Base-by-base conservation (phyloP, 2,888 invertebrate genomes). In the Elmis aenea region DNA sequence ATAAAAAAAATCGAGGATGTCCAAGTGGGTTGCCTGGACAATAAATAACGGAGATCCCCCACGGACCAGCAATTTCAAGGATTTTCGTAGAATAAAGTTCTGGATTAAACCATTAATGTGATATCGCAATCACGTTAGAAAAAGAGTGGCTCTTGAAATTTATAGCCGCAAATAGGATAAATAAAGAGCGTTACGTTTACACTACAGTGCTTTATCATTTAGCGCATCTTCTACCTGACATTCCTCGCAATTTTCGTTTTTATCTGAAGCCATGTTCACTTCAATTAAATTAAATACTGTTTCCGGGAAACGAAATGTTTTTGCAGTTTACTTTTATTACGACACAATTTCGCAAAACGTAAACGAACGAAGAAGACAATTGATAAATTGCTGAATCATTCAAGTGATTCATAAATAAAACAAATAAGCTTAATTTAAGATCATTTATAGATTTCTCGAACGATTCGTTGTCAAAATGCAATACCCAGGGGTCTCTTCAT, bases 31-130 rank as follows among this genome's bases (percentile, higher is more conserved):
- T 16, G 11, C 9, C 14, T 24, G 10, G 9, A 6, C 12, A 12
- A 24, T 25, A 25, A 32, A 32, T 32, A 25, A 32, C 18, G 15
- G n/a, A 6, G 32, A 25, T 25, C 32, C 18, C 32, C 32, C 25
- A 32, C 16, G 32, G 25, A 24, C 15, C 9, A 18, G 18, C 18
- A 32, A 24, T 32, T 24, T 24, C 32, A 18, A 32, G 18, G 8
- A 18, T 18, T 18, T 18, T 18, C 18, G 5, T 6, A 18, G 18
- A 5, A 18, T 18, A 8, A 5, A 18, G 18, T 24, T 6, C 18
- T 25, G 11, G 8, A 23, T 12, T 25, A 13, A 24, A 25, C 16
- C 32, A 25, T 23, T 16, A 25, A 24, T 23, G 12, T 25, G 15
- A 24, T 12, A 10, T 18, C 18, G 32, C 13, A 14, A 30, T 22